phyloP scores from a whole-genome alignment of 2,888 invertebrate genomes.

The Torymus texanus region DNA sequence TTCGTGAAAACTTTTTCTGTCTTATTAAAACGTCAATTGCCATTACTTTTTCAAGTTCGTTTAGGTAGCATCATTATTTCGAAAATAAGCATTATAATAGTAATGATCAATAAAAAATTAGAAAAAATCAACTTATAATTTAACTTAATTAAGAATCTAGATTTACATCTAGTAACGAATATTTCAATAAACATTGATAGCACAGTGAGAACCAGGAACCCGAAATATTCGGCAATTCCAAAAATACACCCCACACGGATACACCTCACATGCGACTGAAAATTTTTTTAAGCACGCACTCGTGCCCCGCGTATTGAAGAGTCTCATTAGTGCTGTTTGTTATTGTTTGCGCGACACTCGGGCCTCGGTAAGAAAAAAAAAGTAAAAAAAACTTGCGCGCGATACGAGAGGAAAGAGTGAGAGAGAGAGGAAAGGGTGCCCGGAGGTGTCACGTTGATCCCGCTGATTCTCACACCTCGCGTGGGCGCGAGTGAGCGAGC shows the following conservation, averaged over 20 bases:
- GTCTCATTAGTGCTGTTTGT: constrained; percentile 75
- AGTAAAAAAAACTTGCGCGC: constrained; percentile 37
- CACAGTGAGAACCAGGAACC: no score
- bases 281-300: constrained; percentile 46
- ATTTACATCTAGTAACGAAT: no score
- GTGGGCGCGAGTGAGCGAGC: background rate
- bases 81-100: no score
- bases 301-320: constrained; percentile 69
- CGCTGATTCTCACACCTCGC: constrained; percentile 73
- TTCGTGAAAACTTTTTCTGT: background rate
- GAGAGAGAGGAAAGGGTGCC: constrained; percentile 71
- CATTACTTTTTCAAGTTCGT: no score
- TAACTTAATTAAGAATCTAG: no score
- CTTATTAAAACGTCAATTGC: no score
- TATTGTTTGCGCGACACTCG: constrained; percentile 72
- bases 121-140: no score
- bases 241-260: no score
- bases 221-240: no score
- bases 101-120: no score
- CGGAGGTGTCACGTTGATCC: constrained; percentile 74
- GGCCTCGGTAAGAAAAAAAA: constrained; percentile 38
- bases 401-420: constrained; percentile 55
- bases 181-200: no score
- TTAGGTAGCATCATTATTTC: no score
- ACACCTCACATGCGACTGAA: constrained; percentile 28